These are phyloP conservation scores for Limnothrissa miodon DNA, from an alignment of 2,113 vertebrate species.

Conservation along the genomic window DNA sequence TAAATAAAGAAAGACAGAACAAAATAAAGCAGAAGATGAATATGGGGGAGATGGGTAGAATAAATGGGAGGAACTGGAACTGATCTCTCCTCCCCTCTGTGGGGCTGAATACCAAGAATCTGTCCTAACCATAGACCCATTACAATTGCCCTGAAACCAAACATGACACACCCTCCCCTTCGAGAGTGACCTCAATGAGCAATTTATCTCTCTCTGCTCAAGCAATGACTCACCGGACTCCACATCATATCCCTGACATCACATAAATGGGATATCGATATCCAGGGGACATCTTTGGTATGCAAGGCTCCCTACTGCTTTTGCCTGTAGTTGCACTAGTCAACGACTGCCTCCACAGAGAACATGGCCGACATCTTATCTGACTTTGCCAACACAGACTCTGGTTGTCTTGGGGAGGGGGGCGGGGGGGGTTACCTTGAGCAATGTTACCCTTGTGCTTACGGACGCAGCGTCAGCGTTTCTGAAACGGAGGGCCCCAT, in stretches of 20 bases:
- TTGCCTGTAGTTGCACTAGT: too few species aligned
- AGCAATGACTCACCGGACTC: neutral
- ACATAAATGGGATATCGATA: neutral
- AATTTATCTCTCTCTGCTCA: neutral
- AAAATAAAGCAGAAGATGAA: too few species aligned
- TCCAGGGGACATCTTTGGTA: constrained; percentile 59
- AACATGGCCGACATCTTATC: neutral
- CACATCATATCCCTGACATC: neutral
- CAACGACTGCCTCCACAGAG: too few species aligned
- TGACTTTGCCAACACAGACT: neutral
- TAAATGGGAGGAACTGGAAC: too few species aligned
- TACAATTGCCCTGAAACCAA: neutral
- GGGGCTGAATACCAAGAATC: neutral
- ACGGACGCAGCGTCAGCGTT: neutral
- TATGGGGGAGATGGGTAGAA: too few species aligned
- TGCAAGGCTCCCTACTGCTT: constrained; percentile 74
- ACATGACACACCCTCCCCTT: neutral
- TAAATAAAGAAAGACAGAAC: too few species aligned
- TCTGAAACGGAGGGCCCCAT: neutral
- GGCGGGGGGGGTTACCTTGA: constrained; percentile 17
- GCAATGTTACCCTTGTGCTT: neutral
- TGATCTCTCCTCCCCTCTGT: neutral
- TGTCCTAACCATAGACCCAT: neutral
- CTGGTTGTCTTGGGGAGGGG: neutral
- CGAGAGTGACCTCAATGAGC: neutral